These are phyloP conservation scores for Mesitornis unicolor DNA, from an alignment of 2,113 vertebrate genomes.

Conservation along the genomic window DNA sequence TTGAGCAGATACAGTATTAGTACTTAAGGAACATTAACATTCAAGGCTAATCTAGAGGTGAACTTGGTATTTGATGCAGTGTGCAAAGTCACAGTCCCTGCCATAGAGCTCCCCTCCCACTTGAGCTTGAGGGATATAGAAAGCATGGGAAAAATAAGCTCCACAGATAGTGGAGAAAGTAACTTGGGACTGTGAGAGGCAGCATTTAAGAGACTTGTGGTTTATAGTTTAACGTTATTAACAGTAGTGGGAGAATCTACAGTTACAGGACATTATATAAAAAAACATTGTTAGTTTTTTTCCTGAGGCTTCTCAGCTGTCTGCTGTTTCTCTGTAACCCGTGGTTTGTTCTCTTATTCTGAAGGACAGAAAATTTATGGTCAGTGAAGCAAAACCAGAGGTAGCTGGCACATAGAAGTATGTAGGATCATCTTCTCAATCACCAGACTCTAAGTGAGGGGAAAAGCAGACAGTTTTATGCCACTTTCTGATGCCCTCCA, in stretches of 20 bases:
- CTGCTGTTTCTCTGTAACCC: background rate
- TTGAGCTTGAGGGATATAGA: background rate
- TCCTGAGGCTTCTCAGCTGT: background rate
- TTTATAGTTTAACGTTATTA: constrained; percentile 43
- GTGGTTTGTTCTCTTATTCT: background rate
- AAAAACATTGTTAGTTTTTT: background rate
- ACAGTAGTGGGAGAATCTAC: constrained; percentile 28
- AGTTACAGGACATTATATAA: constrained; percentile 24
- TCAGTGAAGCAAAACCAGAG: background rate
- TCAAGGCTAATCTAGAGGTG: background rate
- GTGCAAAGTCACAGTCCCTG: background rate
- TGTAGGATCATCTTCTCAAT: background rate
- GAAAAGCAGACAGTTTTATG: background rate
- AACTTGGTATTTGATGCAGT: background rate
- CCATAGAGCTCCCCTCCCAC: background rate
- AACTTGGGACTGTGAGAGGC: background rate
- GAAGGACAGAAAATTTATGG: constrained; percentile 6
- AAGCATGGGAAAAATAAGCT: background rate
- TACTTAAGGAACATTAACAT: background rate
- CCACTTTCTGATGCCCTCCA: background rate
- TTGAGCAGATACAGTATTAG: background rate
- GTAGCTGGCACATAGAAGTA: background rate
- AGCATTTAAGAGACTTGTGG: constrained; percentile 39
- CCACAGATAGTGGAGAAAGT: background rate
- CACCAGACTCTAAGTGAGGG: background rate